Evolutionary conservation across 1,140 invertebrate species (phyloP).

Genomic region (Bombus superbus): DNA sequence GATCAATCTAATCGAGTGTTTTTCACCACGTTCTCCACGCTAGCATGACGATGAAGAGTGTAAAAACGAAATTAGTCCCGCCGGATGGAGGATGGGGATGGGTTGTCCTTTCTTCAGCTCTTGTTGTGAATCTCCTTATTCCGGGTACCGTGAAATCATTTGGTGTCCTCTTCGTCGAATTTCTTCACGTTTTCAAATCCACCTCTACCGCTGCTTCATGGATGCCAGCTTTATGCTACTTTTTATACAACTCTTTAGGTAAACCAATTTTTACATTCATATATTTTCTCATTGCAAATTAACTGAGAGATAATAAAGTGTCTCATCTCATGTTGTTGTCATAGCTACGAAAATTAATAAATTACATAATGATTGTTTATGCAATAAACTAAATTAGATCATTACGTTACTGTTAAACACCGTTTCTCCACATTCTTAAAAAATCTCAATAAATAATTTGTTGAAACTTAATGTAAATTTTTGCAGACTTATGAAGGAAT

Average conservation of each 20-base stretch:
- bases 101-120: conserved; percentile 89
- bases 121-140: conserved; percentile 90
- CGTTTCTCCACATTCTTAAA: too few species aligned
- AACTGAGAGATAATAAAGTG: neutral
- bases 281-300: neutral
- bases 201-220: conserved; percentile 88
- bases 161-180: conserved; percentile 91
- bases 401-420: neutral
- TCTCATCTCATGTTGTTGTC: neutral
- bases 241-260: conserved; percentile 92
- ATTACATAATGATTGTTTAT: neutral
- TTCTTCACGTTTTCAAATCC: conserved; percentile 89
- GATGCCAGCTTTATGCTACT: conserved; percentile 92
- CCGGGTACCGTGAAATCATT: conserved; percentile 93
- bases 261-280: conserved; percentile 60
- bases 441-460: neutral
- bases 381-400: neutral
- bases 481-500: neutral
- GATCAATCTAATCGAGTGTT: conserved; percentile 9
- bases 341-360: neutral
- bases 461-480: neutral
- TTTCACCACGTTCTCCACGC: neutral
- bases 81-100: conserved; percentile 91
- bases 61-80: conserved; percentile 83
- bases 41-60: conserved; percentile 56